Evolutionary conservation across 2,113 vertebrate genomes (phyloP).

Genomic region (Nibea albiflora): DNA sequence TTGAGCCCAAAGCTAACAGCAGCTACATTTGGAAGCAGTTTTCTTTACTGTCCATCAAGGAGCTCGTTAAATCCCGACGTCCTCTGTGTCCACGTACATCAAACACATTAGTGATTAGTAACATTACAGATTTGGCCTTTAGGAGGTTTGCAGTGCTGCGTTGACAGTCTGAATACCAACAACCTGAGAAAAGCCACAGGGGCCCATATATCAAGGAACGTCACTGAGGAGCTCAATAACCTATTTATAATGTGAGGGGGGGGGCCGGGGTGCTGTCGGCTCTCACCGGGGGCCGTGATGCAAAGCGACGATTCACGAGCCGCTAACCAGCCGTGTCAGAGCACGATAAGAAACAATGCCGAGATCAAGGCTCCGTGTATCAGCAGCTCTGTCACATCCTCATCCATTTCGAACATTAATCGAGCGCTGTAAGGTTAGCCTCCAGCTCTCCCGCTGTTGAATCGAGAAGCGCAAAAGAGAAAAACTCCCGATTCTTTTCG

Average conservation of each 20-base stretch:
- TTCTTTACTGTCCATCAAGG: no score
- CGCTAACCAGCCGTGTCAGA: slow-evolving; percentile 31
- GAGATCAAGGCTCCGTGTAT: slow-evolving; percentile 36
- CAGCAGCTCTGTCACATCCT: slow-evolving; percentile 5
- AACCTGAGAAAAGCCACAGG: slow-evolving; percentile 23
- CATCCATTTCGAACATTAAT: slow-evolving; percentile 2
- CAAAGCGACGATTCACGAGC: slow-evolving; percentile 16
- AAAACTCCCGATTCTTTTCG: slow-evolving; percentile 6
- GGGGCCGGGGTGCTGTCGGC: neutral
- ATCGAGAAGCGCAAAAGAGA: slow-evolving; percentile 4
- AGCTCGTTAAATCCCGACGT: no score
- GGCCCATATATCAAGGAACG: slow-evolving; percentile 17
- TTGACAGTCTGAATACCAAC: slow-evolving; percentile 11
- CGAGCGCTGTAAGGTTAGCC: neutral
- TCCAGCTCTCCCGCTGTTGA: slow-evolving; percentile 6
- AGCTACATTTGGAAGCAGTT: no score
- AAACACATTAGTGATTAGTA: neutral
- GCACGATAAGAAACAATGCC: slow-evolving; percentile 22
- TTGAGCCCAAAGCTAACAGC: no score
- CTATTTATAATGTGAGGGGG: slow-evolving; percentile 27
- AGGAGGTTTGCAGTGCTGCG: neutral
- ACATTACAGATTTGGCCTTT: neutral
- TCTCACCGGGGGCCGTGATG: slow-evolving; percentile 27
- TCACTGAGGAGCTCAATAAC: slow-evolving; percentile 19
- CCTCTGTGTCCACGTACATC: neutral